Base-by-base conservation (phyloP, 2,888 invertebrate genomes). In the Protodeltote pygarga region DNA sequence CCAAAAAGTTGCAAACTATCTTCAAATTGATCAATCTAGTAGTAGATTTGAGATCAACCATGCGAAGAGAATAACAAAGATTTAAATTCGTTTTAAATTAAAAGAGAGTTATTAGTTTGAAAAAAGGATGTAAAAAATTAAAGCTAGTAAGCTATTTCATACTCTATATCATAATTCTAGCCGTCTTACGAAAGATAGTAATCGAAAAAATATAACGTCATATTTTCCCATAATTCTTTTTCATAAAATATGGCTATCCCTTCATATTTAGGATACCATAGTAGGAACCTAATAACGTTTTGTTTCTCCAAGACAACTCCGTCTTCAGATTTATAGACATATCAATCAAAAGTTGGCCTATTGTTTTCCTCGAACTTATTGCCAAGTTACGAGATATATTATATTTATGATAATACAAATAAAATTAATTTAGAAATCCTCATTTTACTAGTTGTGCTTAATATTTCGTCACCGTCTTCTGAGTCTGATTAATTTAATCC, bases 271-370 rank as follows among this genome's bases (percentile, higher is more conserved):
- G 32, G 34, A 41, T 28, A 33, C 9, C 20, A n/a, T n/a, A n/a
- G 19, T 9, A 23, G 21, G 17, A 28, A 11, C 17, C 33, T 25
- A 29, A 44, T 52, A 48, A 51, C 41, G 19, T 51, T 51, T 19
- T 44, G 47, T 48, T 53, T 47, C 57, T 58, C 33, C 25, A 28
- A 39, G 40, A 45, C 28, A 35, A 50, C 29, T 8, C 37, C 20
- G 11, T 4, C 28, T 52, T 66, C 13, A 61, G 50, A 47, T 75
- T 76, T 74, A 70, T 73, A 44, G 59, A 68, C 65, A 66, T 75
- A 72, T 79, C 73, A 74, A 74, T 77, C 75, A 75, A 73, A 77
- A 77, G 68, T 76, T 78, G 47, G 19, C 31, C 55, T 54, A 69
- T 78, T 75, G 71, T 76, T 73, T 61, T 53, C 17, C 47, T 29